A percentile compares a stretch with the other conserved stretches of the same genome.
phyloP scores from a whole-genome alignment of 2,113 vertebrate genomes.

The Panthera uncia region DNA sequence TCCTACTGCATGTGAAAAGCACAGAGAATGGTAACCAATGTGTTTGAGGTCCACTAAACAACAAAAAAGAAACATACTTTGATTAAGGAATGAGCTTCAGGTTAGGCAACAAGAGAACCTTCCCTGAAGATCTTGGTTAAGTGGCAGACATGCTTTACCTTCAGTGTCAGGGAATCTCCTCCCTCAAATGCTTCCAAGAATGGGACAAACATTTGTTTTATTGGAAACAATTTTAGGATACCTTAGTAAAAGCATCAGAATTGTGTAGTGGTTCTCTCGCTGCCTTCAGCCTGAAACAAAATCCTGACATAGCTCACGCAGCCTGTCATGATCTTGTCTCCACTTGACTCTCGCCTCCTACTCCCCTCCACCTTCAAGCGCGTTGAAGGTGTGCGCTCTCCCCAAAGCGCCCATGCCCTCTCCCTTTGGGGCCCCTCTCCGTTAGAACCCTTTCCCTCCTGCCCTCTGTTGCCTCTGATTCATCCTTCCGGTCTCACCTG shows the following conservation, averaged over 20 bases:
- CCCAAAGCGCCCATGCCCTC: background rate
- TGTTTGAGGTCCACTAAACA: background rate
- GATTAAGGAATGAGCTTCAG: slow-evolving; percentile 11
- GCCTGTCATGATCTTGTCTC: background rate
- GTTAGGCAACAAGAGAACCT: background rate
- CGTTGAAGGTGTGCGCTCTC: background rate
- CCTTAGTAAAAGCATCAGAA: slow-evolving; percentile 8
- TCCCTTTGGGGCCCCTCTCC: background rate
- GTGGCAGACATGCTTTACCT: background rate
- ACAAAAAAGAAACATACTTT: background rate
- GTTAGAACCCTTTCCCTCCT: background rate
- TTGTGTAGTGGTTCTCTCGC: background rate
- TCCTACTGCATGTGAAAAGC: background rate
- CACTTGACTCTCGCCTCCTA: background rate
- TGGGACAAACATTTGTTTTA: slow-evolving; percentile 16
- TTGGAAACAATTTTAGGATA: background rate
- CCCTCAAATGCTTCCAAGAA: background rate
- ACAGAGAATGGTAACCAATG: background rate
- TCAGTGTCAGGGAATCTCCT: background rate
- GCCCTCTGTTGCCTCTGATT: background rate
- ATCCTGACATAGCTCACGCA: background rate
- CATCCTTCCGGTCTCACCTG: background rate
- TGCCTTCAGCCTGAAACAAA: background rate
- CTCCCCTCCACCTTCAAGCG: background rate
- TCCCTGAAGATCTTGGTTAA: background rate